A percentile compares a stretch with the other conserved stretches of the same genome.
These are phyloP conservation scores for Melipona beecheii DNA, from an alignment of 2,888 invertebrate species.

Conservation along the genomic window DNA sequence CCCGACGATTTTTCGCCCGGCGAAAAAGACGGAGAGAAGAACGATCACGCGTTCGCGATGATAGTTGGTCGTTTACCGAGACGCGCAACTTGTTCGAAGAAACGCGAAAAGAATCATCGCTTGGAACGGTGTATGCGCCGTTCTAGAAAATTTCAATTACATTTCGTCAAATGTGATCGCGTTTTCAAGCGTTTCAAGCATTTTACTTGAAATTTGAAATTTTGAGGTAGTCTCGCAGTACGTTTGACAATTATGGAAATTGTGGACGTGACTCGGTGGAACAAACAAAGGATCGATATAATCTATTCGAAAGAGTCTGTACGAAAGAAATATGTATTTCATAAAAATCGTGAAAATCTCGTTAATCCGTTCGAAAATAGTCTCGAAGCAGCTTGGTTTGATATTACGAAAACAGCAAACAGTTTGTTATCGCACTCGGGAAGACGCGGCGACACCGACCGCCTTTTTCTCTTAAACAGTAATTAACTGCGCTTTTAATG, in stretches of 20 bases:
- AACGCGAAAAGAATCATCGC: neutral
- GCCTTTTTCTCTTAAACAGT: slow-evolving; percentile 67
- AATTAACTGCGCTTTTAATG: slow-evolving; percentile 71
- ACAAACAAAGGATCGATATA: neutral
- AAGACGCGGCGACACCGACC: slow-evolving; percentile 41
- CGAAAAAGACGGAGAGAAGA: neutral
- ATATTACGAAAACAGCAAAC: neutral
- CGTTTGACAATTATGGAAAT: neutral
- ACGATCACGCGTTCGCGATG: neutral
- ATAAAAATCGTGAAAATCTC: neutral
- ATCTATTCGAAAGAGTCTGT: neutral
- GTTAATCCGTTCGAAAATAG: slow-evolving; percentile 20
- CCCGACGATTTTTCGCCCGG: neutral
- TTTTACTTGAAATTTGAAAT: neutral
- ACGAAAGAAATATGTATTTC: neutral
- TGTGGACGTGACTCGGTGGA: too few relatives aligned
- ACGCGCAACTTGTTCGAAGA: neutral
- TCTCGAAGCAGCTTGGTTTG: neutral
- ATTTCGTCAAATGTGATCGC: too few relatives aligned
- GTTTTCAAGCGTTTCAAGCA: too few relatives aligned
- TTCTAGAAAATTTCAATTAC: neutral
- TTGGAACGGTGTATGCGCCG: too few relatives aligned
- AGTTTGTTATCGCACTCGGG: slow-evolving; percentile 14
- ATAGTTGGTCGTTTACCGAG: neutral
- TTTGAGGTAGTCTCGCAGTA: neutral